Evolutionary conservation across 2,888 invertebrate genomes (phyloP).

Genomic region (Ormyrus nitidulus): DNA sequence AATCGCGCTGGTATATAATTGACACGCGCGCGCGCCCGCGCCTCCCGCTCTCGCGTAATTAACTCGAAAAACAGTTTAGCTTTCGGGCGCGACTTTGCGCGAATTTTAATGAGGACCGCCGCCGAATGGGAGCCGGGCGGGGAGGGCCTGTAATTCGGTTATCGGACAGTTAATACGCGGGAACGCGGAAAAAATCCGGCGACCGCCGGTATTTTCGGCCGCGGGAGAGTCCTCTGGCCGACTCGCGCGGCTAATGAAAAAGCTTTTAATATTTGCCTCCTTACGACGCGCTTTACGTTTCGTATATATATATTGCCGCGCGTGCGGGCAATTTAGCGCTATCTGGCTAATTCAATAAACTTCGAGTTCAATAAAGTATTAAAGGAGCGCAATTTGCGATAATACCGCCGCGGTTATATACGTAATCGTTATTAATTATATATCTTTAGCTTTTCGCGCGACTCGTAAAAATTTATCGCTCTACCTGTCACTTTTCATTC

Average conservation of each 20-base stretch:
- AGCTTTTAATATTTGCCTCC: not conserved
- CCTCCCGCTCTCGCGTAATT: not conserved
- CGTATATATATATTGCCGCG: not conserved
- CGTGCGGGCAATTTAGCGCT: not conserved
- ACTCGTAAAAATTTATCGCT: too few relatives aligned
- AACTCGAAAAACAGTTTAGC: constrained; percentile 23
- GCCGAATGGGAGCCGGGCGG: not conserved
- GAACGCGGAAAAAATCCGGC: too few relatives aligned
- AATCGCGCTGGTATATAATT: not conserved
- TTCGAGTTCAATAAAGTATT: not conserved
- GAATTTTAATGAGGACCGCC: constrained; percentile 20
- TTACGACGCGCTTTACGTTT: not conserved
- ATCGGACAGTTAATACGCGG: too few relatives aligned
- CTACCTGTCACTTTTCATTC: too few relatives aligned
- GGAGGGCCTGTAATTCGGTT: not conserved
- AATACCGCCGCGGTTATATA: not conserved
- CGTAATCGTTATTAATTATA: not conserved
- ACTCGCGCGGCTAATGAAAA: too few relatives aligned
- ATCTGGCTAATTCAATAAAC: constrained; percentile 11
- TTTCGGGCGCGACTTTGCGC: constrained; percentile 5
- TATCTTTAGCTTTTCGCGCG: too few relatives aligned
- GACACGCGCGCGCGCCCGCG: not conserved
- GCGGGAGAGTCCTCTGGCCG: too few relatives aligned
- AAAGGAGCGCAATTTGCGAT: not conserved
- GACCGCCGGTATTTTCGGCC: too few relatives aligned